These are phyloP conservation scores for Pollimyrus isidori DNA, from an alignment of 2,113 vertebrate species.

Conservation along the genomic window DNA sequence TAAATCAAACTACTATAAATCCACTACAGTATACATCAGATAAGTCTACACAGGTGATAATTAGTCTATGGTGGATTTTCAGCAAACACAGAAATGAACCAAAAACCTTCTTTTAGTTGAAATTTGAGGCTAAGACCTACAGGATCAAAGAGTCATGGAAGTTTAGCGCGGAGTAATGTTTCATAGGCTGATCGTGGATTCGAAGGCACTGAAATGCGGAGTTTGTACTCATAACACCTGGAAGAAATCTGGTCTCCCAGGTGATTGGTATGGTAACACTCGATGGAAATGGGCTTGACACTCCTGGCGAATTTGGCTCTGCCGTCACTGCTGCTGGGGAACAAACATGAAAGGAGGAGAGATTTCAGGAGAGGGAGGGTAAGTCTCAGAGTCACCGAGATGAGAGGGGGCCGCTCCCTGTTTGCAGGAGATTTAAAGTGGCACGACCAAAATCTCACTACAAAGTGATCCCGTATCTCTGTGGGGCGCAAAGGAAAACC, in stretches of 20 bases:
- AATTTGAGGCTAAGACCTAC: neutral
- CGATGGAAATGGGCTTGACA: neutral
- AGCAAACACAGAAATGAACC: neutral
- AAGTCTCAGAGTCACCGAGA: constrained; percentile 52
- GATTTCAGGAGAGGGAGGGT: constrained; percentile 28
- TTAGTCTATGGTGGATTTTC: neutral
- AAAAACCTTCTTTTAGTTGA: neutral
- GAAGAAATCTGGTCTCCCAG: neutral
- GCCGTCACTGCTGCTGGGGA: neutral
- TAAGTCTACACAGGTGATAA: neutral
- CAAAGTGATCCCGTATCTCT: constrained; percentile 50
- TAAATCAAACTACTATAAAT: neutral
- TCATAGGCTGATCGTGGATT: neutral
- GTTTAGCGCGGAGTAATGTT: neutral
- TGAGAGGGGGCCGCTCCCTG: constrained; percentile 38
- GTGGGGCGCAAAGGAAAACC: constrained; percentile 36
- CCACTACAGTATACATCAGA: neutral
- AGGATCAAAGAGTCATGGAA: neutral
- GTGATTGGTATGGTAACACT: neutral
- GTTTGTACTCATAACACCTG: neutral
- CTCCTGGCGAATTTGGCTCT: neutral
- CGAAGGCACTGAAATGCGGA: neutral
- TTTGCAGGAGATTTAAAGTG: constrained; percentile 49
- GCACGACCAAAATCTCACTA: constrained; percentile 45
- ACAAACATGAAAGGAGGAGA: constrained; percentile 12